phyloP scores from a whole-genome alignment of 2,888 invertebrate species.

The Poecilus cupreus region DNA sequence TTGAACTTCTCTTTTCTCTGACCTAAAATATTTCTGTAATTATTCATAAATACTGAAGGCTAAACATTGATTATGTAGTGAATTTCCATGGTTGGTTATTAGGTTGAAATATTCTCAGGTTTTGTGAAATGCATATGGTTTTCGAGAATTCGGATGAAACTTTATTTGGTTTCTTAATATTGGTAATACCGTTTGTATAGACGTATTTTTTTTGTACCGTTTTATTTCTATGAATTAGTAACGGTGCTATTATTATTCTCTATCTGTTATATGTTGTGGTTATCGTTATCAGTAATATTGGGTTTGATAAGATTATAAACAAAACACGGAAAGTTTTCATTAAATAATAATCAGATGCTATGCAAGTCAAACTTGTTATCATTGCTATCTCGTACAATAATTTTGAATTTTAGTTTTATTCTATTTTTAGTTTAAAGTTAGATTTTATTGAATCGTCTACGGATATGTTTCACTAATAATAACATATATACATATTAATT shows the following conservation, averaged over 20 bases:
- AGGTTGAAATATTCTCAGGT: no score
- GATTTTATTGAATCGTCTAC: no score
- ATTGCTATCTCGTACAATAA: no score
- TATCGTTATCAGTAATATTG: background rate
- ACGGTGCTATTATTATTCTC: background rate
- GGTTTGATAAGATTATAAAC: background rate
- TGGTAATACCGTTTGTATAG: background rate
- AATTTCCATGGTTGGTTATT: no score
- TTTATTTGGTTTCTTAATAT: background rate
- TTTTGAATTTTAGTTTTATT: no score
- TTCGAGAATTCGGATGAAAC: background rate
- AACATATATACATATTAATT: no score
- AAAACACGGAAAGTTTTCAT: background rate
- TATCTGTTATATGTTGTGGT: background rate
- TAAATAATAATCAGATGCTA: no score
- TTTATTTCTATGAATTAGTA: background rate
- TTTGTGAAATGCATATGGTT: conserved; percentile 1
- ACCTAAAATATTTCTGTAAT: conserved; percentile 45
- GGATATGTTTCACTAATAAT: no score
- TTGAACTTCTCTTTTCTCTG: conserved; percentile 13
- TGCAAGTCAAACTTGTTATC: no score
- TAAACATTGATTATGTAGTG: background rate
- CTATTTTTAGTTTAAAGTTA: no score
- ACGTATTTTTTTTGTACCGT: background rate
- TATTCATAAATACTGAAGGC: conserved; percentile 29